These are phyloP conservation scores for Hafferia zeledoni DNA, from an alignment of 2,797 vertebrate genomes.

Conservation along the genomic window DNA sequence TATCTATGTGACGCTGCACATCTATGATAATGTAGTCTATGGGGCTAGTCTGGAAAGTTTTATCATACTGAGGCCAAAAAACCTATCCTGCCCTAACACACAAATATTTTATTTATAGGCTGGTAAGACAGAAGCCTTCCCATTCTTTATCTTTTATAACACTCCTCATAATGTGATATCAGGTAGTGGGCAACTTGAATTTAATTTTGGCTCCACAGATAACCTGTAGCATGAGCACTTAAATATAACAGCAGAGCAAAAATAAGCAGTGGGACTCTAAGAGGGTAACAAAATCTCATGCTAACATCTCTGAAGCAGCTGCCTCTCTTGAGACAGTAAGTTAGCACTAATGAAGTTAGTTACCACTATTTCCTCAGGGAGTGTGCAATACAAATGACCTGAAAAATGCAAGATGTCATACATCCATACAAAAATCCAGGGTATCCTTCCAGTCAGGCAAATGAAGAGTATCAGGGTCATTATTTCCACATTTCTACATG, in stretches of 20 bases:
- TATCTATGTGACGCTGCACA: neutral
- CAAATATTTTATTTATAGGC: constrained; percentile 44
- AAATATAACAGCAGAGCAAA: neutral
- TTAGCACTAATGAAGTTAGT: neutral
- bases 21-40: neutral
- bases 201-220: neutral
- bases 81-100: constrained; percentile 10
- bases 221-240: neutral
- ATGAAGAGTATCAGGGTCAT: neutral
- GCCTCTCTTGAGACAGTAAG: neutral
- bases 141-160: constrained; percentile 40
- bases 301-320: neutral
- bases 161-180: neutral
- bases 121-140: neutral
- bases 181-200: neutral
- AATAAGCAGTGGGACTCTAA: neutral
- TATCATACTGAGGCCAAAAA: neutral
- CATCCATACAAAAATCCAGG: neutral
- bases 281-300: neutral
- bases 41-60: neutral
- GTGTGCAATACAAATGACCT: neutral
- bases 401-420: neutral
- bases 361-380: neutral
- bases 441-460: neutral
- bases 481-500: neutral